A percentile compares a stretch with the other conserved stretches of the same genome.
phyloP scores from a whole-genome alignment of 2,797 vertebrate genomes.

The Sebastes iracundus region DNA sequence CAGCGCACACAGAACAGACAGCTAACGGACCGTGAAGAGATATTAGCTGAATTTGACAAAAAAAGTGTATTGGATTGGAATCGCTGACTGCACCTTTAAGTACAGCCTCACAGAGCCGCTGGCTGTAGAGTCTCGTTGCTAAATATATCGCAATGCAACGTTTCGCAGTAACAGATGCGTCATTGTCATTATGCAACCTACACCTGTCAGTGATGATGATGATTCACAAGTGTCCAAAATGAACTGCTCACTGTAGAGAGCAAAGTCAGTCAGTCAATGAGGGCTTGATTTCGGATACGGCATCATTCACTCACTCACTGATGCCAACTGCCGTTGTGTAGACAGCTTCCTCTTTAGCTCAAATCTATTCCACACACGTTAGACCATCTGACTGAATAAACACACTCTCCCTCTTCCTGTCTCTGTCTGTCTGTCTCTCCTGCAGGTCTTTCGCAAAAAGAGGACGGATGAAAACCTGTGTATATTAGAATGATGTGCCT shows the following conservation, averaged over 20 bases:
- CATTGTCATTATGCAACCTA: background rate
- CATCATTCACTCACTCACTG: conserved; percentile 31
- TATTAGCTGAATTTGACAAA: background rate
- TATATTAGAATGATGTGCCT: conserved; percentile 70
- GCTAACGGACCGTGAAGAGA: no score
- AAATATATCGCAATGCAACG: background rate
- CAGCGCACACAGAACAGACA: no score
- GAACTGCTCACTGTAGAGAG: background rate
- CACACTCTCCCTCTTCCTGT: conserved; percentile 33
- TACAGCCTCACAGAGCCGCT: background rate
- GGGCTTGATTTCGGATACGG: conserved; percentile 3
- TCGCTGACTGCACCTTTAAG: background rate
- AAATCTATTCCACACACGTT: conserved; percentile 67
- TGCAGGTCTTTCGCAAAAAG: conserved; percentile 59
- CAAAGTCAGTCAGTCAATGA: conserved; percentile 12
- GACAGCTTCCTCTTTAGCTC: conserved; percentile 54
- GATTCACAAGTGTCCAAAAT: conserved; percentile 11
- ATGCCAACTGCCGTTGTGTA: conserved; percentile 48
- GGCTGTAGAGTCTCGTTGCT: background rate
- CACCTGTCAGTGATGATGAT: background rate
- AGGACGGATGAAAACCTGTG: conserved; percentile 59
- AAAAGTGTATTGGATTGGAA: background rate
- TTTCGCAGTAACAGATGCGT: background rate
- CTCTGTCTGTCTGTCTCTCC: conserved; percentile 26
- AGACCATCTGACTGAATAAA: conserved; percentile 73